These are phyloP conservation scores for Barnardius zonarius DNA, from an alignment of 2,113 vertebrate species.

Conservation along the genomic window DNA sequence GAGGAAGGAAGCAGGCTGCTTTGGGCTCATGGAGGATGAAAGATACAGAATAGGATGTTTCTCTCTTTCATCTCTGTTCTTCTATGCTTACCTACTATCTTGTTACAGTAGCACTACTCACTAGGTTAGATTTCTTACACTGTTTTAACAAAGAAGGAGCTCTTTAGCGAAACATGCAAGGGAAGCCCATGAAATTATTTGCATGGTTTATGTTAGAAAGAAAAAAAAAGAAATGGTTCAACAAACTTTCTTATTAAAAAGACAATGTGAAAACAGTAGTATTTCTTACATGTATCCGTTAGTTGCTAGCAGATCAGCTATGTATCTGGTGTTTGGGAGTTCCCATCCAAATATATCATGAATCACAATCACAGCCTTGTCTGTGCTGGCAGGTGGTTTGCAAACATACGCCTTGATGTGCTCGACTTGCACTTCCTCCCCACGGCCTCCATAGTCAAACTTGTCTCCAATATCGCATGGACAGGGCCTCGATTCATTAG, in stretches of 20 bases:
- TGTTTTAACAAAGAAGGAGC: neutral
- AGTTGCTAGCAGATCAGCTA: conserved; percentile 85
- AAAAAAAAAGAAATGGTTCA: neutral
- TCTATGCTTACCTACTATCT: neutral
- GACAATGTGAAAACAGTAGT: neutral
- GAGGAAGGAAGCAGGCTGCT: neutral
- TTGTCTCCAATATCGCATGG: conserved; percentile 87
- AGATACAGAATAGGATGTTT: neutral
- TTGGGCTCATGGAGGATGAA: neutral
- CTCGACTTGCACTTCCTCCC: conserved; percentile 82
- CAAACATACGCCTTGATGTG: conserved; percentile 84
- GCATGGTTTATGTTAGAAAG: neutral
- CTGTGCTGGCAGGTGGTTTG: conserved; percentile 68
- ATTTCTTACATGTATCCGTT: conserved; percentile 86
- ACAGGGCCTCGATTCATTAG: conserved; percentile 86
- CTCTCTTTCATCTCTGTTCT: neutral
- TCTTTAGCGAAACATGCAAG: neutral
- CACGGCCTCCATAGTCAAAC: conserved; percentile 82
- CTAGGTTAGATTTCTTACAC: neutral
- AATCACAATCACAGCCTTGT: conserved; percentile 86
- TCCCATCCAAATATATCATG: conserved; percentile 93
- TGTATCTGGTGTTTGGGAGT: conserved; percentile 89
- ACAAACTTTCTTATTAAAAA: neutral
- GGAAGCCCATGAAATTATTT: neutral
- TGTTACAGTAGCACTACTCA: fast-evolving